These are phyloP conservation scores for Sciurus vulgaris DNA, from an alignment of 2,797 vertebrate species.

Conservation along the genomic window DNA sequence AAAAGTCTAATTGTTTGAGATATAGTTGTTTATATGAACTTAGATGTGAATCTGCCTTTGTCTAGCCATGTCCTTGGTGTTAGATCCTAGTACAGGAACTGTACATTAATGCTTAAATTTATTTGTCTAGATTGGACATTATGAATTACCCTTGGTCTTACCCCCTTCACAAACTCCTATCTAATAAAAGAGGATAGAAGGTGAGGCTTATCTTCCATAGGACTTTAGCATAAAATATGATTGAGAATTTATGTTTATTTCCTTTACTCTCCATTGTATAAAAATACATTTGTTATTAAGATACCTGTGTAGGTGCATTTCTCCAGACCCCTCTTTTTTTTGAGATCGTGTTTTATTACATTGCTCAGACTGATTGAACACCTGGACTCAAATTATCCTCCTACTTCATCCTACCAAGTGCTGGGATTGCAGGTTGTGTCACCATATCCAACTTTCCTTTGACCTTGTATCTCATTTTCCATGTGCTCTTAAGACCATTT, in stretches of 20 bases:
- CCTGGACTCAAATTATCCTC: neutral
- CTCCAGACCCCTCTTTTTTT: no score
- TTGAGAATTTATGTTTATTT: no score
- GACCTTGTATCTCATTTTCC: neutral
- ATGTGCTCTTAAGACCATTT: neutral
- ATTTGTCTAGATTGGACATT: neutral
- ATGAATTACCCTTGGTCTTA: no score
- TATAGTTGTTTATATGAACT: neutral
- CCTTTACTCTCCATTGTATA: no score
- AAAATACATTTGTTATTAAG: no score
- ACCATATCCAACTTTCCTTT: neutral
- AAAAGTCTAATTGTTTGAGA: neutral
- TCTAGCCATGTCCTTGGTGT: neutral
- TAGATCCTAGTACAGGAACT: slow-evolving; percentile 1
- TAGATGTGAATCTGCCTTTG: slow-evolving; percentile 1
- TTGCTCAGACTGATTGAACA: neutral
- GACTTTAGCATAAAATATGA: no score
- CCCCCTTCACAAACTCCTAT: no score
- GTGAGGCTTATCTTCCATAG: no score
- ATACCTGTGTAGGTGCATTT: neutral
- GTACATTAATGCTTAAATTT: neutral
- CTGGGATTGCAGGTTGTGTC: neutral
- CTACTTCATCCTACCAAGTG: neutral
- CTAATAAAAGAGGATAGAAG: no score
- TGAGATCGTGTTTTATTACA: no score